Evolutionary conservation across 2,888 invertebrate genomes (phyloP).

Genomic region (Tipula helvola): DNA sequence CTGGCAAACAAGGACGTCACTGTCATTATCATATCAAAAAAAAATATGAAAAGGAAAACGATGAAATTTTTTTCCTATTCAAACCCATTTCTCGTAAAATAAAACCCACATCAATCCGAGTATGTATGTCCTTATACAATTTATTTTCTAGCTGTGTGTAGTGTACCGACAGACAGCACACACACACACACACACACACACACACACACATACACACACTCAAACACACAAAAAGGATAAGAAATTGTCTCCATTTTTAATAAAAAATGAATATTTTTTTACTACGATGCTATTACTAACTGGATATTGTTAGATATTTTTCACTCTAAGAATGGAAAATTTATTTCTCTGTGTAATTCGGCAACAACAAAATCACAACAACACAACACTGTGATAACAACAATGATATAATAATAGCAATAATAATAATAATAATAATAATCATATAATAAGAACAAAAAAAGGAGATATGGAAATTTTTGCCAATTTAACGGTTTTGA

Average conservation of each 20-base stretch:
- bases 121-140: not conserved
- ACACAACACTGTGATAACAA: not conserved
- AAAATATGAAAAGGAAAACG: not conserved
- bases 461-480: not conserved
- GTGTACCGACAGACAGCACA: not conserved
- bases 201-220: not conserved
- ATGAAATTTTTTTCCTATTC: not conserved
- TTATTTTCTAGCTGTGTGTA: not conserved
- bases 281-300: not conserved
- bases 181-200: not conserved
- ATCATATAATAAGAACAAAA: not conserved
- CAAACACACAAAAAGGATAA: not conserved
- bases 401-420: not conserved
- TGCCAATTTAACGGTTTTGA: not conserved
- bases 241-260: not conserved
- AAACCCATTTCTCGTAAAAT: not conserved
- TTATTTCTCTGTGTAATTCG: not conserved
- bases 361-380: not conserved
- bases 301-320: not conserved
- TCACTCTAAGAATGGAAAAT: not conserved
- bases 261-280: not conserved
- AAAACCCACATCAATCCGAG: not conserved
- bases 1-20: not conserved
- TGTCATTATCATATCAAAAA: conserved; percentile 4
- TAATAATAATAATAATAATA: not conserved